These are phyloP conservation scores for Nixonia krombeini DNA, from an alignment of 1,140 invertebrate species.

Conservation along the genomic window DNA sequence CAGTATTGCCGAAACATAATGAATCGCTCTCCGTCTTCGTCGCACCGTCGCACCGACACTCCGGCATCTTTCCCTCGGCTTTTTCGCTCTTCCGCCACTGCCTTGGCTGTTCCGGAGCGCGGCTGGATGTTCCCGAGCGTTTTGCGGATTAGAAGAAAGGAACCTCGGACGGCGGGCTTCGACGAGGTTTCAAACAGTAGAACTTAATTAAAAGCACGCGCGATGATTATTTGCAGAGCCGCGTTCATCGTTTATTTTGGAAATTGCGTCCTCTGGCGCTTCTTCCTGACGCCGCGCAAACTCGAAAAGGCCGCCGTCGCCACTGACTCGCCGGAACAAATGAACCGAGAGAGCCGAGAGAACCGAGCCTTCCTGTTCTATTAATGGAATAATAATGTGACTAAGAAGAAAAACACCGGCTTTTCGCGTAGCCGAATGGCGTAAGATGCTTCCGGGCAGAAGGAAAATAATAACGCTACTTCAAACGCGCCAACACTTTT, in stretches of 20 bases:
- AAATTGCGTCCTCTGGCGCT: constrained; percentile 66
- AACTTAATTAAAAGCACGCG: constrained; percentile 73
- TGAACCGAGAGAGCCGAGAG: constrained; percentile 37
- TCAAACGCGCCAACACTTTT: background rate
- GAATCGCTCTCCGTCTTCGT: constrained; percentile 42
- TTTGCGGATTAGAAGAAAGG: constrained; percentile 60
- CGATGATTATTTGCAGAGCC: constrained; percentile 71
- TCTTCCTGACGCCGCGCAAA: constrained; percentile 37
- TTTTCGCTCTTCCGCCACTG: background rate
- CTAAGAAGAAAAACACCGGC: constrained; percentile 43
- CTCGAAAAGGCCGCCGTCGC: constrained; percentile 16
- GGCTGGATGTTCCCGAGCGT: constrained; percentile 19
- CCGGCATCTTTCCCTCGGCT: constrained; percentile 12
- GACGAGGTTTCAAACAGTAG: constrained; percentile 55
- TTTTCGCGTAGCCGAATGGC: constrained; percentile 19
- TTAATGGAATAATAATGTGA: constrained; percentile 50
- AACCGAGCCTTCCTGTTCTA: constrained; percentile 39
- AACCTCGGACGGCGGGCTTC: constrained; percentile 46
- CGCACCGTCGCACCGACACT: constrained; percentile 25
- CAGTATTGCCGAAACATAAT: constrained; percentile 37
- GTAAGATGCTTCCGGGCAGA: constrained; percentile 32
- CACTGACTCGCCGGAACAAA: constrained; percentile 37
- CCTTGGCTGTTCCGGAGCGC: background rate
- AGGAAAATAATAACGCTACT: background rate
- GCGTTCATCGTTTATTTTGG: constrained; percentile 71